Evolutionary conservation across 1,140 invertebrate species (phyloP), one percentile per base, ranked within the genome.

Genomic region (Saccostrea glomerata): DNA sequence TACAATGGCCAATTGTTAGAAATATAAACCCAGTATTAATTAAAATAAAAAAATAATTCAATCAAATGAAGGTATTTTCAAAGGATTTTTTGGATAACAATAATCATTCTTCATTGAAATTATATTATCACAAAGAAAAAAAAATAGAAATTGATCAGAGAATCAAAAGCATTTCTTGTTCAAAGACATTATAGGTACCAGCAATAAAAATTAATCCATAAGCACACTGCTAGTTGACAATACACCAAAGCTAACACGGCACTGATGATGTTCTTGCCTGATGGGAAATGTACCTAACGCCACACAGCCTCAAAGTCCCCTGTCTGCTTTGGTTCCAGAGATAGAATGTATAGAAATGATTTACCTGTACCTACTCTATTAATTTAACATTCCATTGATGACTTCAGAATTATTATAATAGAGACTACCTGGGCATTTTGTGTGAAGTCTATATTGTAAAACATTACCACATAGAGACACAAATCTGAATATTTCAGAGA

Each of bases 261-360:
- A 77, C 36, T 77, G 70, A 77, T 30, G 70, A 36, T 77, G 30
- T 77, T 30, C 25, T 36, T 77, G 70, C 70, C 25, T 77, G 25
- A 63, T 63, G 70, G 70, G 11, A 36, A 36, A 36, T 23, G 25
- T 11, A 36, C 23, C 70, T 77, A 77, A 77, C 30, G 11, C 2
- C 15, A 36, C 30, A 77, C 23, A 36, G 23, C 70, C 36, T 77
- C 25, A 77, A 36, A 77, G 70, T 77, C 25, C 15, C 25, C 25
- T 17, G 70, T 40, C 70, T 47, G 13, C 70, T 36, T 77, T 77
- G 13, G 23, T 30, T 12, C 23, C 70, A 36, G 11, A 36, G 70
- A 77, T 15, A 77, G 1, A 36, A 36, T 36, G 30, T 77, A 5
- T 11, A 2, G 70, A 63, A 63, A 63, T 63, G 6, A 63, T 63